phyloP scores from a whole-genome alignment of 2,888 invertebrate genomes.

The Eilema sororculum region DNA sequence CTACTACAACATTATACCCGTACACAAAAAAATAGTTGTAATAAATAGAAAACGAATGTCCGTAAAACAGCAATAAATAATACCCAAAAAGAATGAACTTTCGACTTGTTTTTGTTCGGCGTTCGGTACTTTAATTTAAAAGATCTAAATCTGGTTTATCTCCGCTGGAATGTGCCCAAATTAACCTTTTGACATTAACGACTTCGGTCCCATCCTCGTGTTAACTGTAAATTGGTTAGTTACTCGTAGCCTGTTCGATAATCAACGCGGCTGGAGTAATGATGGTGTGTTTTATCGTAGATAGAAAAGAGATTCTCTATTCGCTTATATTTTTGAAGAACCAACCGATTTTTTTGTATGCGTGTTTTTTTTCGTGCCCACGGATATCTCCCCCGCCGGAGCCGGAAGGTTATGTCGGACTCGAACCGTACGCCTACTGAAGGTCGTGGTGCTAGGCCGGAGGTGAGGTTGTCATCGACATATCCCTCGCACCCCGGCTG shows the following conservation, averaged over 20 bases:
- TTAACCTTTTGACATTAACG: constrained; percentile 49
- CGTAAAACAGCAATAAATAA: constrained; percentile 11
- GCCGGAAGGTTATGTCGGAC: no score
- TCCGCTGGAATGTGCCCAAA: constrained; percentile 37
- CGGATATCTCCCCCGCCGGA: no score
- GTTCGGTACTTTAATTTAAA: constrained; percentile 14
- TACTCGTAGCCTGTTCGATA: constrained; percentile 22
- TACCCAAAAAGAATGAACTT: neutral
- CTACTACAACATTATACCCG: neutral
- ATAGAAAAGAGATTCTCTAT: neutral
- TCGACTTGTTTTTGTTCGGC: constrained; percentile 3
- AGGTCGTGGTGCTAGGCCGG: no score
- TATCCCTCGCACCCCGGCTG: no score
- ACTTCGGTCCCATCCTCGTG: constrained; percentile 30
- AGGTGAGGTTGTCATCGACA: no score
- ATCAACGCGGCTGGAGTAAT: constrained; percentile 2
- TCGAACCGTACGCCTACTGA: no score
- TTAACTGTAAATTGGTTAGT: constrained; percentile 31
- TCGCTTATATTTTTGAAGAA: neutral
- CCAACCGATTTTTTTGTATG: no score
- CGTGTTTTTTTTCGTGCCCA: no score
- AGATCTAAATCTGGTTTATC: constrained; percentile 30
- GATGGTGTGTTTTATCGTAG: neutral
- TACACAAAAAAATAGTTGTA: neutral
- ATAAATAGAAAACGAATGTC: neutral